Evolutionary conservation across 1,140 invertebrate species (phyloP).

Genomic region (Microvelia longipes): DNA sequence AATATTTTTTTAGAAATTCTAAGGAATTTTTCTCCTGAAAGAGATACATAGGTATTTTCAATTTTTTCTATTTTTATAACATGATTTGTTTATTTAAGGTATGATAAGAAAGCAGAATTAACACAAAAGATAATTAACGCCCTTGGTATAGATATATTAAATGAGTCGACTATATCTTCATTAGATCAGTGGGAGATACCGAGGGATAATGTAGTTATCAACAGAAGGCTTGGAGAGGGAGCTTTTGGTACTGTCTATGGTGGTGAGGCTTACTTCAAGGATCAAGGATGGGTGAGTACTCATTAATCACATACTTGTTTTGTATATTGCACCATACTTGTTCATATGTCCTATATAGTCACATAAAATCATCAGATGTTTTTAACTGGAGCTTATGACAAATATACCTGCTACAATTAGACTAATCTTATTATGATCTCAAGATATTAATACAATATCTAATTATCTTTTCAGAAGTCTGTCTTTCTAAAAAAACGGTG

Average conservation of each 20-base stretch:
- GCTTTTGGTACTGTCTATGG: slow-evolving; percentile 78
- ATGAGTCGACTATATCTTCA: slow-evolving; percentile 29
- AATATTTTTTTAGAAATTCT: too few relatives aligned
- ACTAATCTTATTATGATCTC: too few relatives aligned
- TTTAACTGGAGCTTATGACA: too few relatives aligned
- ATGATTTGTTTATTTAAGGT: slow-evolving; percentile 31
- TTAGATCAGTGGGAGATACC: slow-evolving; percentile 79
- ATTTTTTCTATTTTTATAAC: neutral
- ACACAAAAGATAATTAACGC: slow-evolving; percentile 58
- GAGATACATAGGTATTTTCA: too few relatives aligned
- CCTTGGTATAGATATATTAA: slow-evolving; percentile 46
- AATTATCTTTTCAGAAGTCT: too few relatives aligned
- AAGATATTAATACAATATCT: too few relatives aligned
- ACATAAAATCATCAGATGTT: too few relatives aligned
- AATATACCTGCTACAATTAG: too few relatives aligned
- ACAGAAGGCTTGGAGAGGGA: slow-evolving; percentile 73
- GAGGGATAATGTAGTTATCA: slow-evolving; percentile 71
- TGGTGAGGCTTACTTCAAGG: slow-evolving; percentile 56
- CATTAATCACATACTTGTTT: neutral
- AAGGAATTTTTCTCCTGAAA: too few relatives aligned
- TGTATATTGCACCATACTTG: neutral
- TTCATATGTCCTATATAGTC: too few relatives aligned
- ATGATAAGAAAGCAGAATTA: slow-evolving; percentile 48
- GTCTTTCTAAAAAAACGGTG: too few relatives aligned
- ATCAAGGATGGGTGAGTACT: slow-evolving; percentile 46